Conservation (phyloP, 23 tunicate genomes). For the Botrylloides violaceus region DNA sequence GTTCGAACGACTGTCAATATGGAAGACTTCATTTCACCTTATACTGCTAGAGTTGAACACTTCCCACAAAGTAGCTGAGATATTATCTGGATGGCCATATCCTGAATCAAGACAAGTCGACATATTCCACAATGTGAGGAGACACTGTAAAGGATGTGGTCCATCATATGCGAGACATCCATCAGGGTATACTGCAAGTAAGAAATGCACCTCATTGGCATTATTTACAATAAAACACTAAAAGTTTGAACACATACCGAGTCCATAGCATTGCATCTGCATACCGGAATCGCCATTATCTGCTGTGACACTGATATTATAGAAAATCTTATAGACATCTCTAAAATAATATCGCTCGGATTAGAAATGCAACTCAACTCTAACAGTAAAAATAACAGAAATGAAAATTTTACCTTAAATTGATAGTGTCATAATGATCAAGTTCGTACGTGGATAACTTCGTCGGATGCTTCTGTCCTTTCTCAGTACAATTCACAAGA, state of each 20-base stretch:
- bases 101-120: not conserved
- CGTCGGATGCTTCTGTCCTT: conserved; percentile 18
- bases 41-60: not conserved
- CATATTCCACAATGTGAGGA: conserved; percentile 15
- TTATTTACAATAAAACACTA: not conserved
- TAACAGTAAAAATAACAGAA: not conserved
- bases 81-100: not conserved
- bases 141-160: conserved; percentile 24
- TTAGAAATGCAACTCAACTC: too few relatives aligned
- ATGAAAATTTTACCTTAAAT: conserved; percentile 9
- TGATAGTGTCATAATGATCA: not conserved
- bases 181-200: conserved; percentile 12
- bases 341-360: too few relatives aligned
- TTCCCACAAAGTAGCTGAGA: not conserved
- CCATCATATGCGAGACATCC: conserved; percentile 30
- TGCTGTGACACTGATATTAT: too few relatives aligned
- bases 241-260: not conserved
- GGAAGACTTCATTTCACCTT: too few relatives aligned
- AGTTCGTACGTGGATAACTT: not conserved
- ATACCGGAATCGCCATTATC: too few relatives aligned
- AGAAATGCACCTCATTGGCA: not conserved
- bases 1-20: too few relatives aligned
- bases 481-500: not conserved
- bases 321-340: too few relatives aligned
- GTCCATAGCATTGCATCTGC: too few relatives aligned